Evolutionary conservation across 1,140 invertebrate genomes (phyloP), one percentile per base, ranked within the genome.

Genomic region (Drosophila lini): DNA sequence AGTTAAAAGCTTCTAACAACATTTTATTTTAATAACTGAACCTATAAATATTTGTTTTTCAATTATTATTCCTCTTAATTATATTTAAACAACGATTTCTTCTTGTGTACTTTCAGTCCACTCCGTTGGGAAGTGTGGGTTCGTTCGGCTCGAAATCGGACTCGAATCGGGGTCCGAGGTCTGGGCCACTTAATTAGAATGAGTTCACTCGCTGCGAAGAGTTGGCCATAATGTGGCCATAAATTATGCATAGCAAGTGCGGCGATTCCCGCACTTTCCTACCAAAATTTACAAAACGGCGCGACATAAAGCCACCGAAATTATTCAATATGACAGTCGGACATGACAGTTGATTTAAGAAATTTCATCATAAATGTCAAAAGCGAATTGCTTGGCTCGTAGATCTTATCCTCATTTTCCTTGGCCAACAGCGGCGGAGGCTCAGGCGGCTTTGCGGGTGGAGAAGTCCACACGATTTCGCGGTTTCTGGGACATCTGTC

Each of bases 301-400:
- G 11, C 44, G 41, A 44, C 75, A 80, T 88, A 78, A 90, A 78
- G 65, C 58, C 67, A 42, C 42, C 58, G 58, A 86, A 80, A 90
- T 78, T 90, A 90, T 90, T 90, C 86, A 90, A 90, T 90, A 84
- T 90, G 86, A 86, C 86, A 86, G 64, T 45, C 79, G 68, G 59
- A 90, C 86, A 90, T 86, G 86, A 90, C 86, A 90, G 86, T 90
- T 90, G 78, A 78, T 88, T 88, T 88, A 48, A 78, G 63, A 91
- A 91, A 90, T 90, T 81, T 83, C 78, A 80, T 91, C 88, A 90
- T 90, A 91, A 91, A 91, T 83, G 88, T 91, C 88, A 91, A 88
- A 91, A 91, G 38, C 75, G 56, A 81, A 86, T 86, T 74, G 78
- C 58, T 77, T 63, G 34, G 68, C 74, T 70, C 89, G 88, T 90